phyloP scores from a whole-genome alignment of 2,888 invertebrate genomes.

The Eulithis testata region DNA sequence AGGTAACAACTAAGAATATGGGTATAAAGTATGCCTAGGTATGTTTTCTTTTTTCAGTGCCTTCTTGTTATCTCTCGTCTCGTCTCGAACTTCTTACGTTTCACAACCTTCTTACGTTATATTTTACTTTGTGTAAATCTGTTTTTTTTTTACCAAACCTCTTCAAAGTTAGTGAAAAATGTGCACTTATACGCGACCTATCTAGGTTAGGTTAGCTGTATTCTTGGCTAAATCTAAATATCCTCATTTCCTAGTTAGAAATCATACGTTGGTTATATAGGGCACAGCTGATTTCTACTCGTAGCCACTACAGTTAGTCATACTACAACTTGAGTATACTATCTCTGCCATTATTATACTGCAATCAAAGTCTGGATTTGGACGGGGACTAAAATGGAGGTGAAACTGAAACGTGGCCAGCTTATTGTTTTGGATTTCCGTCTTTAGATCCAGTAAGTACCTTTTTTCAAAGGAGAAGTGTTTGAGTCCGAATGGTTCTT shows the following conservation, averaged over 20 bases:
- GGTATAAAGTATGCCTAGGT: too few relatives aligned
- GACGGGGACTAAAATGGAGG: slow-evolving; percentile 51
- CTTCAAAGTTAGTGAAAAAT: too few relatives aligned
- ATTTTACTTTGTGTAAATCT: too few relatives aligned
- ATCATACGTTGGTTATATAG: neutral
- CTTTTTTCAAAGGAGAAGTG: too few relatives aligned
- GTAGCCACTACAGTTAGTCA: slow-evolving; percentile 24
- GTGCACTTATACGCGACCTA: too few relatives aligned
- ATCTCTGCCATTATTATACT: slow-evolving; percentile 32
- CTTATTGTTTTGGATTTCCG: slow-evolving; percentile 63
- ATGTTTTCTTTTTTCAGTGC: too few relatives aligned
- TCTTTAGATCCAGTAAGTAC: slow-evolving; percentile 29
- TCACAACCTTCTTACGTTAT: too few relatives aligned
- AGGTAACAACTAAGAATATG: too few relatives aligned
- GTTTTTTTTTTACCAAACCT: too few relatives aligned
- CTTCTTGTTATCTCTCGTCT: too few relatives aligned
- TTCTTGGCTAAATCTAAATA: neutral
- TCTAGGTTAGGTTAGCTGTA: neutral
- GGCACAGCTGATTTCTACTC: slow-evolving; percentile 10
- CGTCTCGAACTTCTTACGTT: too few relatives aligned
- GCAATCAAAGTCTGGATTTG: slow-evolving; percentile 45
- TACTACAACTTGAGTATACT: slow-evolving; percentile 13
- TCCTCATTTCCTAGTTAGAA: slow-evolving; percentile 2
- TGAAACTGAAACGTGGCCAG: slow-evolving; percentile 57
- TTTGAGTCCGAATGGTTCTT: too few relatives aligned